Evolutionary conservation across 2,113 vertebrate genomes (phyloP).

Genomic region (Otis tarda): DNA sequence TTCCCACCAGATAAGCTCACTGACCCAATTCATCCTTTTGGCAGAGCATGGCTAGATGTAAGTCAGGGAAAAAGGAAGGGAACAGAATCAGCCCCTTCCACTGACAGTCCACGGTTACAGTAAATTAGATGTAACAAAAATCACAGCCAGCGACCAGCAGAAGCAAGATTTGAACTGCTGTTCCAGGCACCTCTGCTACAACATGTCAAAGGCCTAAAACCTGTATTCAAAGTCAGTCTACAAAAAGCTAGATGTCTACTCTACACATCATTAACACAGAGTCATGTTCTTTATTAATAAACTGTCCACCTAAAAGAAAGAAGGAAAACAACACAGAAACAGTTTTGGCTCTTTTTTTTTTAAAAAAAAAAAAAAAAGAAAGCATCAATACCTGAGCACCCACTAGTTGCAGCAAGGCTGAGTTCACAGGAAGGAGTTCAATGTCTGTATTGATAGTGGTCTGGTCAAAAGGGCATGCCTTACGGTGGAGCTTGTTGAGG

Average conservation of each 20-base stretch:
- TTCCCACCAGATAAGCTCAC: background rate
- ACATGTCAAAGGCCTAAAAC: background rate
- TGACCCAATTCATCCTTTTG: background rate
- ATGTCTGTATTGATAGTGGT: slow-evolving; percentile 98
- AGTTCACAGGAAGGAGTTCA: slow-evolving; percentile 96
- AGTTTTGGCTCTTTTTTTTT: too few species aligned
- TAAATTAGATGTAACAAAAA: background rate
- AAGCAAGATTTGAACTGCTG: background rate
- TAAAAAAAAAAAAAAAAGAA: background rate
- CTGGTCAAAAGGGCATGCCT: slow-evolving; percentile 99
- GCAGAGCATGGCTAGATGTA: background rate
- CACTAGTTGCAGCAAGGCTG: slow-evolving; percentile 92
- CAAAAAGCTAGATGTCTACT: background rate
- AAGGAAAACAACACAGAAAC: background rate
- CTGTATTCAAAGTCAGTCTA: background rate
- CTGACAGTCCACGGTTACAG: background rate
- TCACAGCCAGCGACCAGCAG: background rate
- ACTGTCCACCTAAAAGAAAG: background rate
- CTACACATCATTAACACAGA: background rate
- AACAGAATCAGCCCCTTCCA: background rate
- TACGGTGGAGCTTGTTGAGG: slow-evolving; percentile 98
- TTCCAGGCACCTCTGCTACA: background rate
- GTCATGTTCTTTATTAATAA: background rate
- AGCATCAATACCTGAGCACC: slow-evolving; percentile 88
- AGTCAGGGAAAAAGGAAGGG: background rate